Evolutionary conservation across 2,113 vertebrate species (phyloP), one percentile per base, ranked within the genome.

Genomic region (Petrocephalus zakoni): DNA sequence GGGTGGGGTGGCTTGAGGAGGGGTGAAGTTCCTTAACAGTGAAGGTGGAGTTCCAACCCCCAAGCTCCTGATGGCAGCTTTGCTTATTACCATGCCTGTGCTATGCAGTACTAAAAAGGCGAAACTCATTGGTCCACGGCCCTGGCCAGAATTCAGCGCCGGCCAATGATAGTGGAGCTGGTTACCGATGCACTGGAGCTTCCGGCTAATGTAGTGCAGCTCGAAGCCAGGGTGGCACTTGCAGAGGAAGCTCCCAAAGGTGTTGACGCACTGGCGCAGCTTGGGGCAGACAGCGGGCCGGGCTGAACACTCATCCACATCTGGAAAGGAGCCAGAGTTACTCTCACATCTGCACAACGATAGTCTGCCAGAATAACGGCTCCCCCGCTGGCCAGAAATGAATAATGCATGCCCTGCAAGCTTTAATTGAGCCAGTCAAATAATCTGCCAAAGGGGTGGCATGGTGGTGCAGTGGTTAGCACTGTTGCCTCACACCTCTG

Each of bases 191-290:
- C 98, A 99, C 1, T 94, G 94, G 93, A 98, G 98, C 91, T 96
- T 97, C 51, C 98, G 97, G 85, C 96, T 95, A 0, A 97, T 93
- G 93, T 97, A 97, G 88, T 93, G 90, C 13, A 99, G 94, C 89
- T 96, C 97, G 61, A 98, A 98, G 72, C 98, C 98, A 53, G 94
- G 91, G n/a, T 96, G 96, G 87, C 98, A 99, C 90, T 95, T 98
- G 95, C 98, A 99, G 90, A 97, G 82, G 91, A 97, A 99, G 91
- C 98, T 98, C 46, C 98, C 97, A 0, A 99, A 99, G 0, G 98
- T 99, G 93, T 99, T 99, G 90, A 97, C 91, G 0, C 98, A 99
- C 90, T 98, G 96, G 89, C 98, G 95, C 87, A 94, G 96, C 0
- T 93, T 94, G 4, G 97, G 96, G 90, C 98, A 99, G 89, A 94